Evolutionary conservation across 2,888 invertebrate genomes (phyloP), one percentile per base, ranked within the genome.

Genomic region (Charanyca ferruginea): DNA sequence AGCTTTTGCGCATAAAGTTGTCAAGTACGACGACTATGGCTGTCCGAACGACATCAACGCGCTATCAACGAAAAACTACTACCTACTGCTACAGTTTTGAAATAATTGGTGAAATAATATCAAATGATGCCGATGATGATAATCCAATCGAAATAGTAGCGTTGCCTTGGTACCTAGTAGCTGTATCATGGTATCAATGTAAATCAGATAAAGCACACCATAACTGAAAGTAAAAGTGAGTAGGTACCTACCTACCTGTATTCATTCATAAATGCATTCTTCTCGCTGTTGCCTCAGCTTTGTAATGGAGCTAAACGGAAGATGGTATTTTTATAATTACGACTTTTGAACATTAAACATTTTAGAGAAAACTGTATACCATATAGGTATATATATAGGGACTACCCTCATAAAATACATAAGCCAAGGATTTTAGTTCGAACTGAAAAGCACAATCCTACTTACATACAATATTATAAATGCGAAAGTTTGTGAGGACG

Each of bases 1-100:
- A 87, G 86, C 86, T 88, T 88, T 87, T 85, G 85, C 84, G 80
- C 83, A 75, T 81, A 80, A 83, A 85, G 79, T 86, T 87, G 86
- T 89, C 89, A 89, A 90, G 90, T 89, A 89, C 88, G 71, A 89
- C 89, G 76, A 83, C 84, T 89, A 79, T 83, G 83, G 78, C 38
- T 3, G 79, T 76, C 76, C 70, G 83, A 81, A 70, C 83, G 77
- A 73, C 83, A 80, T 83, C 83, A 83, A 81, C 80, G 76, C 79
- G 80, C 78, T 83, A 83, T 83, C 83, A 85, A 81, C 82, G 79
- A 85, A 80, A 82, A 79, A 77, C 81, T 83, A 79, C 80, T 85
- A 73, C 83, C 84, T 79, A 80, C 86, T n/a, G n/a, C n/a, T n/a
- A n/a, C 84, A 83, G 85, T 85, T 86, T 83, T 73, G 57, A 66